Base-by-base conservation (phyloP, 1,140 invertebrate genomes). In the Bathynomus jamesi region DNA sequence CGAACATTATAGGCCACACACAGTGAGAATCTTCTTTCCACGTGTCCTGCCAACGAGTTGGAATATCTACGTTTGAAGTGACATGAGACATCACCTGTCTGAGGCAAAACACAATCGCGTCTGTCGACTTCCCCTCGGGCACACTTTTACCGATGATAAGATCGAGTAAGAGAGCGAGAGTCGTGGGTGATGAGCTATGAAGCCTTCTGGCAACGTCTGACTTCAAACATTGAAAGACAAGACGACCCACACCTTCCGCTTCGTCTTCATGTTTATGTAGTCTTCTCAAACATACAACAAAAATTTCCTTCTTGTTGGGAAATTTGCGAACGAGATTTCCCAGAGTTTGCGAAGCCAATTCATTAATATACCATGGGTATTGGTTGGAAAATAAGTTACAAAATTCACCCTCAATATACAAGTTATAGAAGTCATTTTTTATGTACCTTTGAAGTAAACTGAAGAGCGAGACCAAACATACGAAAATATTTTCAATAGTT, bases 341-440 rank as follows among this genome's bases (percentile, higher is more conserved):
- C 11, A 63, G 31, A 7, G 69, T 63, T 17, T 70, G 69, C 27
- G 61, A 61, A n/a, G 69, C 61, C 24, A 70, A 64, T 30, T 70
- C 69, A 30, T 70, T 70, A 60, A 70, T 40, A 64, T 70, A 70
- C 28, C 61, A 63, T 24, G 69, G 69, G 25, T 24, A 31, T 24
- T 32, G 29, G 31, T 70, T n/a, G 61, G 31, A 11, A 64, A 40
- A 30, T 60, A 60, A 32, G 31, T 27, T n/a, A 62, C 60, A 31
- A 64, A 70, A 32, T 53, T 63, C 61, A 11, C 46, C 63, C 10
- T 63, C 24, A 27, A 40, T 21, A 64, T 63, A 70, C n/a, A 70
- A 60, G 30, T 32, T 70, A 17, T 30, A 21, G 30, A 64, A 40
- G 40, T 70, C 69, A 24, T 65, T 32, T 0, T 31, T 13, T 4